Percentiles rank a stretch among this genome's conserved stretches.
phyloP scores from a whole-genome alignment of 1,140 invertebrate genomes.

The Scaptodrosophila lebanonensis region DNA sequence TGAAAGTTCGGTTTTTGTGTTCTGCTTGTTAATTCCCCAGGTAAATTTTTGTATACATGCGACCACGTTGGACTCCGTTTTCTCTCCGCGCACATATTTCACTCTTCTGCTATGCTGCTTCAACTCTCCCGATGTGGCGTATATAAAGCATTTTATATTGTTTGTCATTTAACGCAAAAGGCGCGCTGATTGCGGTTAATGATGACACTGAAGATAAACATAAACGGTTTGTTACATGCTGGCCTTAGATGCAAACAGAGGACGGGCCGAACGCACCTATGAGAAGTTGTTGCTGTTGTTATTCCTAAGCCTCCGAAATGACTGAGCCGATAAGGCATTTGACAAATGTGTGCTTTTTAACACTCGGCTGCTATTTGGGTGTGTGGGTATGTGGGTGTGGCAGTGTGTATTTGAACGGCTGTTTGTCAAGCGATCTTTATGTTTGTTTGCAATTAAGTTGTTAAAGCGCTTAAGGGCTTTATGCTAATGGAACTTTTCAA shows the following conservation, averaged over 20 bases:
- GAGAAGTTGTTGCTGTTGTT: not conserved
- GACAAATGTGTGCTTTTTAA: constrained; percentile 47
- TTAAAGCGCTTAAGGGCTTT: no score
- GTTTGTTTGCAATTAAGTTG: no score
- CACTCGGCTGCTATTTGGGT: constrained; percentile 26
- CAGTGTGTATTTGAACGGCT: no score
- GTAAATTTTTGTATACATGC: constrained; percentile 39
- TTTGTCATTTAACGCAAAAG: constrained; percentile 58
- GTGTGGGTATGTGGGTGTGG: no score
- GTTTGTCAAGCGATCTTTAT: no score
- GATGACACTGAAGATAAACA: constrained; percentile 60
- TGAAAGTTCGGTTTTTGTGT: constrained; percentile 44
- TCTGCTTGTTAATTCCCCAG: constrained; percentile 38
- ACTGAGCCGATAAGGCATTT: constrained; percentile 30
- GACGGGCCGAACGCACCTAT: not conserved
- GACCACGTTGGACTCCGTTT: no score
- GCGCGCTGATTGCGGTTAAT: constrained; percentile 66
- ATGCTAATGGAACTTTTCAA: no score
- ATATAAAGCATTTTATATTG: constrained; percentile 57
- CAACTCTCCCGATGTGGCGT: no score
- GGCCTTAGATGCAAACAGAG: constrained; percentile 11
- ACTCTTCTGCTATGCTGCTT: no score
- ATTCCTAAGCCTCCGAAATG: no score
- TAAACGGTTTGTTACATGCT: constrained; percentile 4
- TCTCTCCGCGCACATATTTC: no score